A percentile compares a stretch with the other conserved stretches of the same genome.
These are phyloP conservation scores for Apostichopus japonicus DNA, from an alignment of 35 echinoderm and acorn worm species.

Conservation along the genomic window DNA sequence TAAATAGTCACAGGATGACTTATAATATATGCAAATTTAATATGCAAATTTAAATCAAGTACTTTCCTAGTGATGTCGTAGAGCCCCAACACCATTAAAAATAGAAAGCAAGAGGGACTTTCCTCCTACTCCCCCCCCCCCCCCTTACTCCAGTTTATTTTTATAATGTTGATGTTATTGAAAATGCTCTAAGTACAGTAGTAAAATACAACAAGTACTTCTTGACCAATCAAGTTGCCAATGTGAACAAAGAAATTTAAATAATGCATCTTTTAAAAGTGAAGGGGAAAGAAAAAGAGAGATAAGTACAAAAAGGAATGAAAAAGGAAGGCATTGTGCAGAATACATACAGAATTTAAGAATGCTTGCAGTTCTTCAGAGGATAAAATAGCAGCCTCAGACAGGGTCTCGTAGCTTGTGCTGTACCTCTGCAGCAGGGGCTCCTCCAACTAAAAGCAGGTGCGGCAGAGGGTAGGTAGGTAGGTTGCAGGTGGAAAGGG, in stretches of 20 bases:
- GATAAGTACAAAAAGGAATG: not conserved
- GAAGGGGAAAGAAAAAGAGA: not conserved
- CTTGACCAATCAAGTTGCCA: not conserved
- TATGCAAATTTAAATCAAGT: no score
- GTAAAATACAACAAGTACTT: no score
- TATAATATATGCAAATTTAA: no score
- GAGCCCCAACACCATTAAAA: no score
- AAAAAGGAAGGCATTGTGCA: not conserved
- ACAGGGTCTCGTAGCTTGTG: conserved; percentile 20
- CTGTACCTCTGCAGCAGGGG: conserved; percentile 17
- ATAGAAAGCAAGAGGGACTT: no score
- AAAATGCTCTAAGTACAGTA: no score
- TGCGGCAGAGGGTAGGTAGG: not conserved
- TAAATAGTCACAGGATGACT: no score
- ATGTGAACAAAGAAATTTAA: conserved; percentile 6
- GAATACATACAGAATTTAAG: conserved; percentile 47
- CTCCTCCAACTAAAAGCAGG: conserved; percentile 16
- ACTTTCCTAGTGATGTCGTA: no score
- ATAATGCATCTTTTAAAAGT: not conserved
- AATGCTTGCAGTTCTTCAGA: conserved; percentile 50
- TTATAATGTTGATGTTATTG: no score
- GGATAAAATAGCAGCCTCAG: conserved; percentile 13
- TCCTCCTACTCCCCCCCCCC: no score
- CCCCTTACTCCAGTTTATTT: no score
- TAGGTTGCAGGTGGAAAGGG: not conserved